A percentile compares a stretch with the other conserved stretches of the same genome.
phyloP scores from a whole-genome alignment of 2,797 vertebrate species.

The Gymnoscopelus microlampas region DNA sequence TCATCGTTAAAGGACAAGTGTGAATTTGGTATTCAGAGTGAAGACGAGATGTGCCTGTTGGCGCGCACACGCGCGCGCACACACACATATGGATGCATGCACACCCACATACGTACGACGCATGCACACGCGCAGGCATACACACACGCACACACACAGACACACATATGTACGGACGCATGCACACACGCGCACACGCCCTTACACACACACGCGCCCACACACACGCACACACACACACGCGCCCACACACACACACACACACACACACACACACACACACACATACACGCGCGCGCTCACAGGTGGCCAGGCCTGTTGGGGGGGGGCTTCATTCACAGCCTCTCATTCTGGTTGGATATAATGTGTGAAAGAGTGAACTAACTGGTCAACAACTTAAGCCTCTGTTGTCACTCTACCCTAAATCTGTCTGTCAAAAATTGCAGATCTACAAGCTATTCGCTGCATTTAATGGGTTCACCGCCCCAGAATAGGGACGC shows the following conservation, averaged over 20 bases:
- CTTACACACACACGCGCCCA: slow-evolving; percentile 29
- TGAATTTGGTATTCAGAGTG: slow-evolving; percentile 78
- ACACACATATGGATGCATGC: slow-evolving; percentile 14
- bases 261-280: not conserved
- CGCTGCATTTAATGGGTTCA: no score
- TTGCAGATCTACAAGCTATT: no score
- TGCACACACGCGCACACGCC: not conserved
- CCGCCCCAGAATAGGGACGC: no score
- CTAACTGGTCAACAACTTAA: not conserved
- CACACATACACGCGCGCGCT: slow-evolving; percentile 8
- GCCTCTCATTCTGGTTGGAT: slow-evolving; percentile 68
- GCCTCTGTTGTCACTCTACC: no score
- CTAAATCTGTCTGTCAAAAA: no score
- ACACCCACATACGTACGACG: not conserved
- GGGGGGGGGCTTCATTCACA: slow-evolving; percentile 75
- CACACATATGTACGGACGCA: no score
- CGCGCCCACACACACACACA: not conserved
- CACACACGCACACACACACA: slow-evolving; percentile 3
- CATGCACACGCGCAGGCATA: no score
- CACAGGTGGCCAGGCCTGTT: slow-evolving; percentile 71
- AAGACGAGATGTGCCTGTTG: not conserved
- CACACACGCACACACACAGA: no score
- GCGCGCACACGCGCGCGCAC: not conserved
- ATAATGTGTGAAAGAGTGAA: slow-evolving; percentile 65
- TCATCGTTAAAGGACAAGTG: slow-evolving; percentile 76